phyloP scores from a whole-genome alignment of 1,140 invertebrate genomes.

The Stenopsyche tienmushanensis region DNA sequence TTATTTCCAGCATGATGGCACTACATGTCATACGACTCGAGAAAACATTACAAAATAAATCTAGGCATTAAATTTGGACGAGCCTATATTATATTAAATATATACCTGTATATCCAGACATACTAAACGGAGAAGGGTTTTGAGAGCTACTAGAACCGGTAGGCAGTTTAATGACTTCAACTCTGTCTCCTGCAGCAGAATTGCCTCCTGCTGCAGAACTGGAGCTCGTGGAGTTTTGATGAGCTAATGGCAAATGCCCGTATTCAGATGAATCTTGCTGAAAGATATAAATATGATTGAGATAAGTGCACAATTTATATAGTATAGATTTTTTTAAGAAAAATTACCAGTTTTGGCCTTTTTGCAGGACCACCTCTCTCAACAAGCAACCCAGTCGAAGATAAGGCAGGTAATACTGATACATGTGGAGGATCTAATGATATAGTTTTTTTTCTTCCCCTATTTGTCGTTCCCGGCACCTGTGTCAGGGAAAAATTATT shows the following conservation, averaged over 20 bases:
- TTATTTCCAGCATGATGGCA: too few relatives aligned
- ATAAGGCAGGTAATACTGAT: slow-evolving; percentile 60
- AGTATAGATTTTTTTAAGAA: too few relatives aligned
- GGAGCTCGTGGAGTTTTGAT: slow-evolving; percentile 30
- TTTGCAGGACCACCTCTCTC: slow-evolving; percentile 57
- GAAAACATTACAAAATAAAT: too few relatives aligned
- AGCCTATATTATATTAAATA: too few relatives aligned
- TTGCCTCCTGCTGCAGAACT: slow-evolving; percentile 44
- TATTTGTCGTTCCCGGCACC: slow-evolving; percentile 75
- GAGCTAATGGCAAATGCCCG: slow-evolving; percentile 33
- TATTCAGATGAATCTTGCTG: slow-evolving; percentile 38
- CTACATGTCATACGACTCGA: too few relatives aligned
- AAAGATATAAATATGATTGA: background rate
- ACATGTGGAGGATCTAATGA: slow-evolving; percentile 78
- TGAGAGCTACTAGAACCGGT: slow-evolving; percentile 53
- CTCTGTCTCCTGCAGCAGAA: slow-evolving; percentile 57
- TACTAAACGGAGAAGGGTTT: slow-evolving; percentile 50
- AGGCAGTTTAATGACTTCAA: slow-evolving; percentile 77
- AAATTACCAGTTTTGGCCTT: slow-evolving; percentile 57
- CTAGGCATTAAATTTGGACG: too few relatives aligned
- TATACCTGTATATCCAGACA: slow-evolving; percentile 52
- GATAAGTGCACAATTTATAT: too few relatives aligned
- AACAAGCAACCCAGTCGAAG: slow-evolving; percentile 50
- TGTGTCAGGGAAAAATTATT: too few relatives aligned
- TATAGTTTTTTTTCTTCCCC: slow-evolving; percentile 83